phyloP scores from a whole-genome alignment of 2,888 invertebrate species.

The Salpingus planirostris region DNA sequence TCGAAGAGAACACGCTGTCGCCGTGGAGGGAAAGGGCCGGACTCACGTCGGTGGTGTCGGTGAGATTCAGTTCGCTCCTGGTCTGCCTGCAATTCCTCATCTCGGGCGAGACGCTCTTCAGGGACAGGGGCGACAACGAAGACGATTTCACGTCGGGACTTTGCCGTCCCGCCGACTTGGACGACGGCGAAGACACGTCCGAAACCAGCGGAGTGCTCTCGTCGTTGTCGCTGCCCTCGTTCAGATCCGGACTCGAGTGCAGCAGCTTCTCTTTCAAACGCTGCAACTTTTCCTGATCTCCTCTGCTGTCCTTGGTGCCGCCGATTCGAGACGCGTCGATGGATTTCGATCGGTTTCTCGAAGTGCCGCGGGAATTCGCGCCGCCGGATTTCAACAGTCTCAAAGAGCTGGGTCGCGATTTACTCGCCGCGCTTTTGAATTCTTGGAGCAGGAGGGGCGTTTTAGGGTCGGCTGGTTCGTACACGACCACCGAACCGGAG shows the following conservation, averaged over 20 bases:
- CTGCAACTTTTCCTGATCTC: slow-evolving; percentile 32
- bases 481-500: too few species aligned
- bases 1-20: slow-evolving; percentile 13
- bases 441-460: slow-evolving; percentile 23
- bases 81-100: slow-evolving; percentile 17
- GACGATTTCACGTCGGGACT: slow-evolving; percentile 30
- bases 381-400: slow-evolving; percentile 25
- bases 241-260: slow-evolving; percentile 35
- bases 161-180: slow-evolving; percentile 27
- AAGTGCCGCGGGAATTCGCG: slow-evolving; percentile 12
- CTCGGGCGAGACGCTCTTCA: slow-evolving; percentile 19
- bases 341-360: slow-evolving; percentile 32
- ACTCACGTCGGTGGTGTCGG: slow-evolving; percentile 22
- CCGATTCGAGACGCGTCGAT: slow-evolving; percentile 29
- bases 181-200: slow-evolving; percentile 32
- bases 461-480: slow-evolving; percentile 23
- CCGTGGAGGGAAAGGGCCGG: slow-evolving; percentile 15
- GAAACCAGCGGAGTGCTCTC: slow-evolving; percentile 61
- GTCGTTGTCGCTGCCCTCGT: slow-evolving; percentile 47
- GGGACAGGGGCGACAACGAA: not conserved
- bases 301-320: slow-evolving; percentile 21
- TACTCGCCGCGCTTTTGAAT: slow-evolving; percentile 22
- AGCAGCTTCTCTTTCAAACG: slow-evolving; percentile 37
- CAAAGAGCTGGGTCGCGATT: slow-evolving; percentile 29
- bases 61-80: slow-evolving; percentile 28